Evolutionary conservation across 2,888 invertebrate species (phyloP), one percentile per base, ranked within the genome.

Genomic region (Himalopsyche tibetana): DNA sequence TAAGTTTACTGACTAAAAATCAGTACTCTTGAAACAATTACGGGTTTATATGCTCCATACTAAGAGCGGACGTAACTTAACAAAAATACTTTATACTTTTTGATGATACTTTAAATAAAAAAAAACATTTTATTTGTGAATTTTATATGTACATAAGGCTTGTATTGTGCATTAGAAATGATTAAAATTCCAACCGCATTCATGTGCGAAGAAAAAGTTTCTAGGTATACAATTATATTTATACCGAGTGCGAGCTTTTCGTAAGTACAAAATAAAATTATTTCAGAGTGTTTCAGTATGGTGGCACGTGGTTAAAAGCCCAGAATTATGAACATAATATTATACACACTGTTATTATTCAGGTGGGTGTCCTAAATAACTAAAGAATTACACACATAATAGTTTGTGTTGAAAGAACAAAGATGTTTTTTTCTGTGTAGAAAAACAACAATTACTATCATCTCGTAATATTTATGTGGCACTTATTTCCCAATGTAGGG

Each of bases 201-300:
- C 38, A 15, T 28, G 8, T 28, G 1, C 12, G 36, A 74, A 36
- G 36, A 38, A 63, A 74, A 74, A 74, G 74, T 74, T 74, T 36
- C 11, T 36, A 36, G 11, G 15, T 38, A 74, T 38, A 74, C 38
- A 36, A 74, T 74, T 36, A 12, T 74, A 36, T 51, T 51, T 15
- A 74, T 19, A 74, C 15, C 15, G 36, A 38, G 74, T 38, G 74
- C 74, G 36, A 36, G 74, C 38, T 74, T 36, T 74, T 15, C 36
- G 36, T 74, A 74, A 74, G 74, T 74, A 74, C 74, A 74, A 74
- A 74, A 74, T 74, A 74, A 74, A 74, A 36, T 74, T 74, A 74
- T 74, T 36, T 36, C 28, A 6, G 74, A 74, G 74, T 74, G 74
- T 74, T 74, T 69, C 69, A 69, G 74, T 38, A 74, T 36, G 36